These are phyloP conservation scores for Drosophila busckii DNA, from an alignment of 1,140 invertebrate genomes.

Conservation along the genomic window DNA sequence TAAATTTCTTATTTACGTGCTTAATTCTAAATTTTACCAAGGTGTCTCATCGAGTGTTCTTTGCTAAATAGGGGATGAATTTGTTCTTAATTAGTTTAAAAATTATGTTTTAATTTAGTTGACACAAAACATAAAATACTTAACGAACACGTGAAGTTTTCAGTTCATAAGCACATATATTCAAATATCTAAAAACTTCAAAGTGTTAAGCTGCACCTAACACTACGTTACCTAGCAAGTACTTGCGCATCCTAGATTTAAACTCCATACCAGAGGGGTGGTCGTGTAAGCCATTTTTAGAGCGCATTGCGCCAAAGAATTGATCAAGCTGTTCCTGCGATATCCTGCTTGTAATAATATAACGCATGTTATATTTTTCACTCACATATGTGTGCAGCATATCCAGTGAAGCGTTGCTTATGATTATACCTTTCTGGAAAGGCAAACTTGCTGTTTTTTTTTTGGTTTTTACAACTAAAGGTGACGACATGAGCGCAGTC, in stretches of 20 bases:
- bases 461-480: background rate
- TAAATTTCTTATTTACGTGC: too few relatives aligned
- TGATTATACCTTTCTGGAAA: slow-evolving; percentile 1
- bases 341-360: slow-evolving; percentile 4
- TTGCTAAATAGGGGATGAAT: too few relatives aligned
- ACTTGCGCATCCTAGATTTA: too few relatives aligned
- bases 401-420: slow-evolving; percentile 1
- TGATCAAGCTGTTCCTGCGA: slow-evolving; percentile 12
- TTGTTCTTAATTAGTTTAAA: too few relatives aligned
- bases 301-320: slow-evolving; percentile 21
- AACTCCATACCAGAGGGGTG: too few relatives aligned
- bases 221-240: too few relatives aligned
- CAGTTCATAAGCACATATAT: too few relatives aligned
- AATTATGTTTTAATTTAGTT: background rate
- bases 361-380: slow-evolving; percentile 2
- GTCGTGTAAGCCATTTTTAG: slow-evolving; percentile 11
- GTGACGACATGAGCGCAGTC: background rate
- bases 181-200: background rate
- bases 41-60: too few relatives aligned
- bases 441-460: background rate
- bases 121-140: background rate
- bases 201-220: background rate
- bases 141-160: background rate
- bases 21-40: too few relatives aligned
- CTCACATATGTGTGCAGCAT: background rate